Evolutionary conservation across 2,888 invertebrate genomes (phyloP), one percentile per base, ranked within the genome.

Genomic region (Anoplius nigerrimus): DNA sequence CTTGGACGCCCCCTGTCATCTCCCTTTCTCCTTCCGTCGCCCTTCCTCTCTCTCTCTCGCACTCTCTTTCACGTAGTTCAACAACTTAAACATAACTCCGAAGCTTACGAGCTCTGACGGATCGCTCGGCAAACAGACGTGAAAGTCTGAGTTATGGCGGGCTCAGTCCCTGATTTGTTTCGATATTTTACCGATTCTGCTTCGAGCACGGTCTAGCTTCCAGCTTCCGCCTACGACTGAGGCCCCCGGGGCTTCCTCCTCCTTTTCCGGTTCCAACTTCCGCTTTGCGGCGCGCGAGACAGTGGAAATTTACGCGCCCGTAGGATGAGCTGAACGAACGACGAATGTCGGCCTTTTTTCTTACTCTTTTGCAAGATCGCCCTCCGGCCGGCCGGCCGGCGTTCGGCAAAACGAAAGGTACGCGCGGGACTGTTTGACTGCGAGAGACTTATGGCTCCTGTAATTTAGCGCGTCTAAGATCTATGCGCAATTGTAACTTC

Each of bases 11-110:
- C 20, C n/a, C n/a, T n/a, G n/a, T n/a, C n/a, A n/a, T 21, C 24
- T 45, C 42, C 53, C 53, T 15, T 46, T 52, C 52, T 52, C 52
- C 15, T 45, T 27, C 53, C n/a, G 34, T 51, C 48, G n/a, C 48
- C 18, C n/a, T 42, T 13, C 42, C 42, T 42, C 8, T 62, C 45
- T 70, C 16, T 18, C 58, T 55, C 46, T 62, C 56, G 57, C 46
- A 46, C 53, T 61, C 78, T 72, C 74, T 83, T 81, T 80, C 80
- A 73, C 83, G 76, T 82, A 82, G 82, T 85, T 84, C 81, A 85
- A 85, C 86, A 86, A 86, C 87, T 87, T 87, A 86, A 86, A 86
- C 87, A 84, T 86, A 87, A 87, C 87, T 87, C 84, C 75, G 72
- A 84, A 86, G 86, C 85, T 86, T 87, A 84, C 82, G 80, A 80